Evolutionary conservation across 2,888 invertebrate species (phyloP).

Genomic region (Cephalotes varians): DNA sequence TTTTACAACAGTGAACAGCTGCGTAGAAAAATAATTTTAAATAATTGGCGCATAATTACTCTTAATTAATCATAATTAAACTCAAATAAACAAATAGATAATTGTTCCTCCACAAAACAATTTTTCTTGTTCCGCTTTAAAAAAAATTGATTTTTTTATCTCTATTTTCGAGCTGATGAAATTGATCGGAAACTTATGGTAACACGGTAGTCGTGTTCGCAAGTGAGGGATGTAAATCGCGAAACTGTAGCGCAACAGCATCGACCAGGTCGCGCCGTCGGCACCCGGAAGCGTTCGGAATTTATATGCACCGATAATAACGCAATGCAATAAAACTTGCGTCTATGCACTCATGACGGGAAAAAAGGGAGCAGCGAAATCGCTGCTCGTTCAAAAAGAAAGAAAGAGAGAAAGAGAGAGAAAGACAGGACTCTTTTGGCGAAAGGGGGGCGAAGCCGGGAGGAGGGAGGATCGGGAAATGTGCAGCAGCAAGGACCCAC

Average conservation of each 20-base stretch:
- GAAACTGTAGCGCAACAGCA: slow-evolving; percentile 6
- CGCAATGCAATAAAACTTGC: slow-evolving; percentile 36
- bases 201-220: not conserved
- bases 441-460: slow-evolving; percentile 77
- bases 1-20: not conserved
- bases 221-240: slow-evolving; percentile 7
- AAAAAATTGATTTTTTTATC: no score
- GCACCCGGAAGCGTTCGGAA: slow-evolving; percentile 30
- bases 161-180: not conserved
- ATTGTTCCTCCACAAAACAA: not conserved
- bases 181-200: not conserved
- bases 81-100: slow-evolving; percentile 10
- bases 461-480: slow-evolving; percentile 82
- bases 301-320: slow-evolving; percentile 40
- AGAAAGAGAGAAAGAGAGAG: slow-evolving; percentile 46
- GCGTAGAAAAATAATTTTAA: not conserved
- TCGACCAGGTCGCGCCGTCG: slow-evolving; percentile 12
- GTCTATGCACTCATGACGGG: slow-evolving; percentile 28
- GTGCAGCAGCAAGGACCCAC: slow-evolving; percentile 73
- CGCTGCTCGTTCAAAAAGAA: not conserved
- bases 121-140: slow-evolving; percentile 58
- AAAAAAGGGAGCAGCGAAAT: slow-evolving; percentile 48
- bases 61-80: not conserved
- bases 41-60: not conserved
- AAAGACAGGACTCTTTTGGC: slow-evolving; percentile 78